Evolutionary conservation across 2,888 invertebrate genomes (phyloP), one percentile per base, ranked within the genome.

Genomic region (Callyntrura guangdongensis): DNA sequence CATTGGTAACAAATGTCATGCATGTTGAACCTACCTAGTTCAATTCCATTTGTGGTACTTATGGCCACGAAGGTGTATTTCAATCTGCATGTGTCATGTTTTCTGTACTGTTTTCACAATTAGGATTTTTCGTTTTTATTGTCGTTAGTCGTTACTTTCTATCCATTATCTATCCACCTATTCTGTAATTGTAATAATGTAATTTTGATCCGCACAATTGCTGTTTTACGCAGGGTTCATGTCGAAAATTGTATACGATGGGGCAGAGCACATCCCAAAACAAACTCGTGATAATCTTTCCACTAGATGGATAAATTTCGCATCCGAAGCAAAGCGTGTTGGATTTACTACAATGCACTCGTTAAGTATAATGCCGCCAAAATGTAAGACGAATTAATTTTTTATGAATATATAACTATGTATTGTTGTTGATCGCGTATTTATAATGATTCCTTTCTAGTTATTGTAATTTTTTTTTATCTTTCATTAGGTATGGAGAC

Each of bases 401-500:
- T 61, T 61, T 6, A n/a, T 72, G 22, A n/a, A 1, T 49, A 9
- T 77, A 20, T 22, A 12, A 53, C 9, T 20, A 14, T 20, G 12
- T 8, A 49, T 2, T 77, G 14, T 49, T 12, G 6, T 49, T 77
- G 5, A 12, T 6, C n/a, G 9, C 9, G 36, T 6, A 36, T 36
- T 36, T 36, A 36, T n/a, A n/a, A n/a, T n/a, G n/a, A 36, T 36
- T 36, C 36, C 3, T n/a, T n/a, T 36, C 36, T 36, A 36, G 36
- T 36, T 36, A 36, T 36, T 36, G 6, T 36, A 36, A 36, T 64
- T 61, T 45, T 69, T 5, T 25, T 49, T 79, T 47, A 47, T 64
- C 6, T 36, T 36, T 36, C 2, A 36, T 90, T 95, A 95, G 93
- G 91, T 93, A 22, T 84, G 89, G 84, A 84, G 74, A 89, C 89